Evolutionary conservation across 2,888 invertebrate genomes (phyloP), one percentile per base, ranked within the genome.

Genomic region (Xanthorhoe spadicearia): DNA sequence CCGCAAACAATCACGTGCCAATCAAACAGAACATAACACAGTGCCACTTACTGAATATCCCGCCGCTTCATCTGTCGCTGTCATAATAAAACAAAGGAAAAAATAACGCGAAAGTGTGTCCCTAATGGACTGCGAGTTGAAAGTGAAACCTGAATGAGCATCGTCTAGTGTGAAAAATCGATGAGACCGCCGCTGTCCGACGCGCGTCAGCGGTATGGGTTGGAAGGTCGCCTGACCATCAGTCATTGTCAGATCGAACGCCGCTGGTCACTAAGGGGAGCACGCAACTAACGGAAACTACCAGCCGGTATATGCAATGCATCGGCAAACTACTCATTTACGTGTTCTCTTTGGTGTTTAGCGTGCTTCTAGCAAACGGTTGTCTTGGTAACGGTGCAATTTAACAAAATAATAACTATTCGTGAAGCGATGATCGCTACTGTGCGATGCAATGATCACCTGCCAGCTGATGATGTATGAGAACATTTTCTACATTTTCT

Each of bases 401-500:
- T 77, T 75, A 70, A 73, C 57, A 77, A 79, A 83, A 78, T 76
- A 78, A 77, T 74, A 64, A 71, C 69, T 76, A 74, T 78, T 78
- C 74, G 75, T 79, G 75, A 88, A 85, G 84, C 85, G 62, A 81
- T 80, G 84, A 81, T 77, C 79, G 76, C 75, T 80, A 80, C 83
- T 76, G 83, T 78, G 82, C 78, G 74, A 74, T 82, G 74, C 76
- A 81, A 85, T 86, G 82, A 80, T 91, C 89, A 92, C 92, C 92
- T 93, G 89, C 89, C 86, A 90, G 78, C 81, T 86, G 85, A 91
- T 87, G 87, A 89, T 87, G 82, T 85, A 89, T 80, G 89, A 84
- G 83, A 93, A 93, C 92, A 93, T 93, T 75, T 71, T 85, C 90
- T 88, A 89, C 90, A 90, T 90, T 81, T 76, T 88, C 84, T 77